Conservation (phyloP, 2,113 vertebrate species). For the Pimephales promelas region DNA sequence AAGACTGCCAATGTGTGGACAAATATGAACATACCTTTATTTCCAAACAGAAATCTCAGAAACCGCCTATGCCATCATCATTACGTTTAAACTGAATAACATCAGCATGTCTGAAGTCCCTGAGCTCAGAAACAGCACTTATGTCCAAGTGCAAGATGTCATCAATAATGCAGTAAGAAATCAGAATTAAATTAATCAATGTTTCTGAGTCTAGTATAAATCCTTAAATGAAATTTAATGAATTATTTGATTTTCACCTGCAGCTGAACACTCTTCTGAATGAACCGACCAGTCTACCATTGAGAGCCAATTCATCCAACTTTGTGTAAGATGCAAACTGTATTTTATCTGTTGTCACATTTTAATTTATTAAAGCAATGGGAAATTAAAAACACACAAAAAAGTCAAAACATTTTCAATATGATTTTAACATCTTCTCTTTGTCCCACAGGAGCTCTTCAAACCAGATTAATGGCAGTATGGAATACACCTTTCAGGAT, state of each 20-base stretch:
- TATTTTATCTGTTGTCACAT: too few species aligned
- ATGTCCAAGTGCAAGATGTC: not conserved
- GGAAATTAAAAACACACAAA: too few species aligned
- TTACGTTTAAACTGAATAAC: not conserved
- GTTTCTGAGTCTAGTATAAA: not conserved
- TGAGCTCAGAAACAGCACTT: not conserved
- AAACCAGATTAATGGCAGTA: not conserved
- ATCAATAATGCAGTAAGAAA: slow-evolving; percentile 29
- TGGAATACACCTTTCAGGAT: slow-evolving; percentile 9
- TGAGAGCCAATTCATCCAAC: fast-evolving
- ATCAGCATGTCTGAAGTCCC: not conserved
- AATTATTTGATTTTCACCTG: not conserved
- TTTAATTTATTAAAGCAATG: too few species aligned
- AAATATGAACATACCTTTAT: too few species aligned
- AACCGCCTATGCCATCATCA: not conserved
- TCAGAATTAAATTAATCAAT: too few species aligned
- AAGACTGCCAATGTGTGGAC: too few species aligned
- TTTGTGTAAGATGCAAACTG: not conserved
- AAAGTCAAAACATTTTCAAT: not conserved
- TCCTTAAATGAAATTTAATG: not conserved
- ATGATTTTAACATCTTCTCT: not conserved
- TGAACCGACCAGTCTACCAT: too few species aligned
- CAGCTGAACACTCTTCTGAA: slow-evolving; percentile 35
- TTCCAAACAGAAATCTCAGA: slow-evolving; percentile 28
- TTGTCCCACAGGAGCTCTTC: not conserved